Evolutionary conservation across 2,113 vertebrate genomes (phyloP).

Genomic region (Petromus typicus): DNA sequence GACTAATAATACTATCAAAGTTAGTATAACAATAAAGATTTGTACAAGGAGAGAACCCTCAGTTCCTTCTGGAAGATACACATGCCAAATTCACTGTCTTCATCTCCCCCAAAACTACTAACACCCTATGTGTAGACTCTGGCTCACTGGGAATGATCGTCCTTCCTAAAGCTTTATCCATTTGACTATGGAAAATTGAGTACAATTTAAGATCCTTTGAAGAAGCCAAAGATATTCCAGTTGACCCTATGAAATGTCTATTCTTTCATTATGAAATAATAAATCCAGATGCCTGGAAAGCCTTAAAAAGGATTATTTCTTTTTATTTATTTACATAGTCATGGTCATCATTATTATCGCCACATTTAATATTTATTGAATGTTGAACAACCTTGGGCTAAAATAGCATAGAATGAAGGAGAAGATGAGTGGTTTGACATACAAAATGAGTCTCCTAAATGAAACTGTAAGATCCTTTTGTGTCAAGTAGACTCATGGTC

Average conservation of each 20-base stretch:
- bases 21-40: background rate
- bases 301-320: conserved; percentile 54
- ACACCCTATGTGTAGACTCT: background rate
- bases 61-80: background rate
- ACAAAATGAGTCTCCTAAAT: background rate
- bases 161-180: background rate
- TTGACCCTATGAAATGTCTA: background rate
- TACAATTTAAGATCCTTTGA: background rate
- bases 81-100: background rate
- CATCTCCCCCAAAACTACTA: background rate
- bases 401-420: background rate
- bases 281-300: conserved; percentile 30
- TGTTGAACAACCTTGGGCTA: conserved; percentile 34
- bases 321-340: conserved; percentile 68
- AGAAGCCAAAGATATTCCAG: background rate
- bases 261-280: conserved; percentile 51
- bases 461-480: background rate
- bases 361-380: conserved; percentile 75
- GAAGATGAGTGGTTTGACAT: background rate
- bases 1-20: rapidly evolving
- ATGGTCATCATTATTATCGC: conserved; percentile 58
- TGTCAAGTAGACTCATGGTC: background rate
- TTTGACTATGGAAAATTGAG: background rate
- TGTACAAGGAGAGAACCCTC: background rate
- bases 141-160: background rate